Percentiles rank a stretch among this genome's conserved stretches.
phyloP scores from a whole-genome alignment of 2,797 vertebrate species.

The Oreochromis mossambicus region DNA sequence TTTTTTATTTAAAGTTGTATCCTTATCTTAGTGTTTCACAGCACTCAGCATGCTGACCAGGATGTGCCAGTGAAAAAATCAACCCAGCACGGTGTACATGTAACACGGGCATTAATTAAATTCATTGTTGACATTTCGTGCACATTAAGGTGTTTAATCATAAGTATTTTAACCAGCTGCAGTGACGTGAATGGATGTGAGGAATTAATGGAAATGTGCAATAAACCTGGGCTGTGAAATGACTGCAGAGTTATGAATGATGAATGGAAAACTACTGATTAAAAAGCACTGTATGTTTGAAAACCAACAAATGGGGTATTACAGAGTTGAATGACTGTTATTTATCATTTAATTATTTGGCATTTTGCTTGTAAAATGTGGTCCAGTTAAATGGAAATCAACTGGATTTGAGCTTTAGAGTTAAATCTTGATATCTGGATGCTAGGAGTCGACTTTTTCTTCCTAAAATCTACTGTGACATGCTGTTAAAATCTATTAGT shows the following conservation, averaged over 20 bases:
- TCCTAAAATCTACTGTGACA: background rate
- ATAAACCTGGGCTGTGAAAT: background rate
- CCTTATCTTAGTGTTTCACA: constrained; percentile 3
- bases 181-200: background rate
- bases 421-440: background rate
- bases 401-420: background rate
- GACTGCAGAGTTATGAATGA: background rate
- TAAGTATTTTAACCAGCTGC: background rate
- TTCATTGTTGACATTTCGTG: background rate
- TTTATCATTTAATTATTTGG: background rate
- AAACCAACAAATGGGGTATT: background rate
- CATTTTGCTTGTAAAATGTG: background rate
- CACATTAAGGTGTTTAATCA: background rate
- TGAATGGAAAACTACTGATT: background rate
- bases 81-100: background rate
- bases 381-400: background rate
- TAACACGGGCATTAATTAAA: constrained; percentile 17
- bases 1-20: background rate
- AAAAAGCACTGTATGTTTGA: background rate
- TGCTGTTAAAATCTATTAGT: background rate
- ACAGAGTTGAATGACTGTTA: background rate
- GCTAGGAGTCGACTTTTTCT: background rate
- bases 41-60: background rate
- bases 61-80: constrained; percentile 34
- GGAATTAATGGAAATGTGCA: background rate